phyloP scores from a whole-genome alignment of 23 tunicate species.

The Ascidia mentula region DNA sequence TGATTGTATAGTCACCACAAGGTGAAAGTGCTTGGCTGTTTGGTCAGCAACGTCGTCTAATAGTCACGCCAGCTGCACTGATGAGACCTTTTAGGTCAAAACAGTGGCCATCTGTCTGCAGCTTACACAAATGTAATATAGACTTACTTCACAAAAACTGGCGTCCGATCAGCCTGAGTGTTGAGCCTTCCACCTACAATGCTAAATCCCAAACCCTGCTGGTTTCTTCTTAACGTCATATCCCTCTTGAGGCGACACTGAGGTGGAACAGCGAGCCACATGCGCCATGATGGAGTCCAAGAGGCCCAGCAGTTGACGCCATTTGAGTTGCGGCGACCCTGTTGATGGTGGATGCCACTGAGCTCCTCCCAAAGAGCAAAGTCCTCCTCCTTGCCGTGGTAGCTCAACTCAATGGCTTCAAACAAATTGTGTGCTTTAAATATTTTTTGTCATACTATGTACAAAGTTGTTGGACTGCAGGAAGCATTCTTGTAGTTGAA shows the following conservation, averaged over 20 bases:
- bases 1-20: no score
- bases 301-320: conserved; percentile 34
- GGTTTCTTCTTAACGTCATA: conserved; percentile 24
- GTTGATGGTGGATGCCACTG: conserved; percentile 68
- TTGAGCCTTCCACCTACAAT: conserved; percentile 56
- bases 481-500: no score
- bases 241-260: conserved; percentile 39
- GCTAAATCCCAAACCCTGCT: conserved; percentile 56
- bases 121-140: no score
- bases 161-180: neutral
- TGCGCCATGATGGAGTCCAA: conserved; percentile 95
- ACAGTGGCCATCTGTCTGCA: no score
- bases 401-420: conserved; percentile 50
- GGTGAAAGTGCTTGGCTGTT: no score
- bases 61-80: no score
- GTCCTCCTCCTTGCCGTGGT: conserved; percentile 68
- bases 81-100: no score
- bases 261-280: conserved; percentile 86
- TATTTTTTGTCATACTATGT: no score
- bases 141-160: conserved; percentile 45
- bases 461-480: no score
- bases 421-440: no score
- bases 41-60: no score
- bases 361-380: conserved; percentile 83
- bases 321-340: conserved; percentile 13